Evolutionary conservation across 2,113 vertebrate species (phyloP), one percentile per base, ranked within the genome.

Genomic region (Planiliza haematocheilus): DNA sequence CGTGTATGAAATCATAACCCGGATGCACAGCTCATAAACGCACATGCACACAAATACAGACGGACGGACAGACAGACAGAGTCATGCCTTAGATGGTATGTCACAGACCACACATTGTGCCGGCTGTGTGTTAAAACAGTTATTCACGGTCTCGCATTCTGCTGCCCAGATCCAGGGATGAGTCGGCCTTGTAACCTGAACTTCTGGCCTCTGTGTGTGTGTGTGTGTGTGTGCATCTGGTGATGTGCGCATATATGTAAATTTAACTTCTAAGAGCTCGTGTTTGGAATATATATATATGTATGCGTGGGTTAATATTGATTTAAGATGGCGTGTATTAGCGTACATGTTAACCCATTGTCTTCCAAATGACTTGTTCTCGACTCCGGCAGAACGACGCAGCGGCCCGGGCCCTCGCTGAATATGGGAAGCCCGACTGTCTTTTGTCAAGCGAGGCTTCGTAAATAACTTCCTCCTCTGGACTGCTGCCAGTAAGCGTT

Each of bases 81-180:
- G 76, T 67, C 72, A 77, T 89, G 82, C 77, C 81, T 88, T 67
- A 71, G 74, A 90, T 85, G 83, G 85, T 81, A 89, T 85, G 90
- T 86, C 81, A 69, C 60, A 51, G 93, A 94, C 93, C 93, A 94
- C 93, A 94, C 93, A 93, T 86, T 79, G 89, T n/a, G 91, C 85
- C 45, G 74, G 61, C 83, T 84, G 85, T 82, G 88, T 78, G 86
- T 89, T 89, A 90, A 94, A 93, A 88, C 84, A 83, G 89, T 93
- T 93, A 88, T 93, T 90, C 91, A 92, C 73, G 88, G 77, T 92
- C 83, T 85, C 66, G 59, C 85, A 74, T 88, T 71, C 76, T 85
- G 75, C 74, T 63, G 74, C 81, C 60, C 77, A 78, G 62, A 88
- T 91, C 86, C 90, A 84, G 77, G 86, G 83, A 91, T 73, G 83